Evolutionary conservation across 2,888 invertebrate species (phyloP).

Genomic region (Mystacides longicornis): DNA sequence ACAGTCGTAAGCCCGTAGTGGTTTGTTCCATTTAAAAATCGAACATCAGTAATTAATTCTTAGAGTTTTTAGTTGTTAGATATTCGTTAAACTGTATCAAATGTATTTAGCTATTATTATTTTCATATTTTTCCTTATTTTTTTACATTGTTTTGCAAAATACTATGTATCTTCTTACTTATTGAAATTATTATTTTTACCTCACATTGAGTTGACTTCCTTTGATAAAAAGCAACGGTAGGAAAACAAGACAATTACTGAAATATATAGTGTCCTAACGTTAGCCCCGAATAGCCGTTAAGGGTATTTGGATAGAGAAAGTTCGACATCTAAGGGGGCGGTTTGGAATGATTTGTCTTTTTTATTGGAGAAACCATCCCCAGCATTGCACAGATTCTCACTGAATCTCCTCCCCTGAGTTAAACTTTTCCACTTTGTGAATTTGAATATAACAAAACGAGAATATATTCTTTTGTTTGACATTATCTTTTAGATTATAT

Average conservation of each 20-base stretch:
- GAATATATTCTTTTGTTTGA: neutral
- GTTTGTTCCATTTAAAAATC: too few species aligned
- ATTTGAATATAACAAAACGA: neutral
- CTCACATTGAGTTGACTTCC: neutral
- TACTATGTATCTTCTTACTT: too few species aligned
- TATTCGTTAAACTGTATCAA: too few species aligned
- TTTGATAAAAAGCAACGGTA: too few species aligned
- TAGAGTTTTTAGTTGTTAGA: too few species aligned
- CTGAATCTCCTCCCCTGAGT: neutral
- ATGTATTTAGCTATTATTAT: too few species aligned
- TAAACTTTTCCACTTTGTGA: conserved; percentile 1
- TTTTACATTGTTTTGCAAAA: too few species aligned
- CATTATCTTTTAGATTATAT: neutral
- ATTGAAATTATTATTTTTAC: neutral
- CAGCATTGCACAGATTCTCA: neutral
- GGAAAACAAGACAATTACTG: conserved; percentile 27
- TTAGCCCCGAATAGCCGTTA: conserved; percentile 26
- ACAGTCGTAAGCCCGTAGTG: too few species aligned
- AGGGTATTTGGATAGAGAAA: conserved; percentile 18
- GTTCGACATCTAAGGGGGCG: conserved; percentile 15
- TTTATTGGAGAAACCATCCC: conserved; percentile 20
- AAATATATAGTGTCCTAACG: conserved; percentile 26
- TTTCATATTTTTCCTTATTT: too few species aligned
- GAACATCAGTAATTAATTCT: too few species aligned
- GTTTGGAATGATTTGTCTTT: conserved; percentile 22